These are phyloP conservation scores for Lytechinus variegatus DNA, from an alignment of 35 echinoderm and acorn worm species.

Conservation along the genomic window DNA sequence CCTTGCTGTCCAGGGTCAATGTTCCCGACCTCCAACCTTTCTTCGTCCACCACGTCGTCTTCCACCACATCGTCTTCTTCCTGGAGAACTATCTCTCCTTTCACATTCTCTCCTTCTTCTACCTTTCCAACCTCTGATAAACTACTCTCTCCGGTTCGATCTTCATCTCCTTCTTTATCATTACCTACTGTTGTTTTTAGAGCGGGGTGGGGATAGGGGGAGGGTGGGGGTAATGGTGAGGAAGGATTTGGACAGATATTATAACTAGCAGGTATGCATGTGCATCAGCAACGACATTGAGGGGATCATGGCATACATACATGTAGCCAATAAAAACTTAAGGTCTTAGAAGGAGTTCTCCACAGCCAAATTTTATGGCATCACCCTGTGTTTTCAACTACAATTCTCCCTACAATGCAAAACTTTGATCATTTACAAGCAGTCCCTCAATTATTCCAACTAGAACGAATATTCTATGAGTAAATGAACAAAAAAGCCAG, in stretches of 20 bases:
- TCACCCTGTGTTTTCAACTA: too few species aligned
- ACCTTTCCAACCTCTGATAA: slow-evolving; percentile 16
- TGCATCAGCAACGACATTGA: too few species aligned
- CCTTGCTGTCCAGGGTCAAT: neutral
- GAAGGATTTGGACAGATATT: neutral
- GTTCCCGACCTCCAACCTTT: neutral
- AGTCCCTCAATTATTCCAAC: too few species aligned
- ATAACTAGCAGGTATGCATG: too few species aligned
- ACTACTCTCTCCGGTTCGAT: neutral
- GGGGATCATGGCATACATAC: too few species aligned
- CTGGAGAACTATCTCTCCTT: slow-evolving; percentile 23
- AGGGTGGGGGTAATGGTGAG: neutral
- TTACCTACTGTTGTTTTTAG: neutral
- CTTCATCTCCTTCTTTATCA: neutral
- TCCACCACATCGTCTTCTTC: neutral
- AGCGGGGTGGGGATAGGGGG: neutral
- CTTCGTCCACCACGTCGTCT: neutral
- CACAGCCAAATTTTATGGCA: too few species aligned
- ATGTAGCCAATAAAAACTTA: too few species aligned
- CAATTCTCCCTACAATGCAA: too few species aligned
- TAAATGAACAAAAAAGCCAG: too few species aligned
- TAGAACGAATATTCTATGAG: too few species aligned
- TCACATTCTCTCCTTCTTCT: neutral
- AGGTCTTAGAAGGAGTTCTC: too few species aligned
- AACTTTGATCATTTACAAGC: too few species aligned